Percentiles rank a stretch among this genome's conserved stretches.
These are phyloP conservation scores for Agriopis aurantiaria DNA, from an alignment of 2,888 invertebrate species.

Conservation along the genomic window DNA sequence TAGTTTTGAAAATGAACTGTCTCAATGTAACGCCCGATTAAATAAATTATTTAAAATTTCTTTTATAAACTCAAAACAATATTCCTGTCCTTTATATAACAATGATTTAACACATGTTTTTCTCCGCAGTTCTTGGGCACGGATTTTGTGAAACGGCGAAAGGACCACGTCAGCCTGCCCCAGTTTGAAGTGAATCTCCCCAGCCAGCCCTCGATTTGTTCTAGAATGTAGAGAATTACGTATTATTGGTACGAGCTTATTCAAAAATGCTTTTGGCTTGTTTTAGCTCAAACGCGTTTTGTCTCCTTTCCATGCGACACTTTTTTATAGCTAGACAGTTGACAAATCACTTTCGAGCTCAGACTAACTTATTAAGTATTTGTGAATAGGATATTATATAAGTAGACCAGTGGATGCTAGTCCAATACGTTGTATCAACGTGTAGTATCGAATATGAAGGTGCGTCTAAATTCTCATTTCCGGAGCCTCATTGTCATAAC, in stretches of 20 bases:
- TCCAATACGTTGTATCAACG: constrained; percentile 63
- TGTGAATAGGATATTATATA: background rate
- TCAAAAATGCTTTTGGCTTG: background rate
- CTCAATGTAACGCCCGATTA: too few species aligned
- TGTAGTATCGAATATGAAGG: constrained; percentile 30
- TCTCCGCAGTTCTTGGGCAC: constrained; percentile 72
- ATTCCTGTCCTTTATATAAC: too few species aligned
- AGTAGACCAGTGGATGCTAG: constrained; percentile 31
- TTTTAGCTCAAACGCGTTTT: background rate
- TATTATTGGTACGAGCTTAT: background rate
- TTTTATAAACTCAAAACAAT: too few species aligned
- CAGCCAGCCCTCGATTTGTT: constrained; percentile 17
- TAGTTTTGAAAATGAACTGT: too few species aligned
- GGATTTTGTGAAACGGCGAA: constrained; percentile 64
- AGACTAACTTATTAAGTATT: background rate
- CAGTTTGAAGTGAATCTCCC: constrained; percentile 57
- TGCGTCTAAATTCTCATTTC: background rate
- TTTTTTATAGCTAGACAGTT: background rate
- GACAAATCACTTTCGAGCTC: too few species aligned
- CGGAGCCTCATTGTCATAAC: background rate
- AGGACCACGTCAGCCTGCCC: constrained; percentile 57
- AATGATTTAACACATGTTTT: background rate
- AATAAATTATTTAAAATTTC: too few species aligned
- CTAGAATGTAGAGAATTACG: constrained; percentile 1
- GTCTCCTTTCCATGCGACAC: background rate